Evolutionary conservation across 2,888 invertebrate species (phyloP).

Genomic region (Gasteruption jaculator): DNA sequence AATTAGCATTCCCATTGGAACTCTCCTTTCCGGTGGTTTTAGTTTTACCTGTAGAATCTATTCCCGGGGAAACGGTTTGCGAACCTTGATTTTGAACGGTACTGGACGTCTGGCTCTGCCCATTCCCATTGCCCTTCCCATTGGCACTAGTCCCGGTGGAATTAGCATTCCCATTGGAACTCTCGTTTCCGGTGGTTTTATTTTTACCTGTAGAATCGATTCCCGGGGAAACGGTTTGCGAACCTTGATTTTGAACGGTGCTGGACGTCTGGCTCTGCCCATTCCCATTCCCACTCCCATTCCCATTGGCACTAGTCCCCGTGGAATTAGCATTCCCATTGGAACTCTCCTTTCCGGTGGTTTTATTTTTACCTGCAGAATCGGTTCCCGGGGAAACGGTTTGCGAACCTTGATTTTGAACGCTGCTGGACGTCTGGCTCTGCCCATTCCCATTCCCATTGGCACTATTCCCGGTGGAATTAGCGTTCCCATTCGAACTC

Average conservation of each 20-base stretch:
- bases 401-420: not conserved
- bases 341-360: not conserved
- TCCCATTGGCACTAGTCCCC: conserved; percentile 10
- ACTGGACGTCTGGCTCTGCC: not conserved
- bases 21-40: too few species aligned
- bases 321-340: conserved; percentile 10
- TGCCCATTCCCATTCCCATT: conserved; percentile 14
- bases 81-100: not conserved
- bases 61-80: not conserved
- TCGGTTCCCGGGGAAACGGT: too few species aligned
- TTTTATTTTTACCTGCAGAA: not conserved
- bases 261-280: too few species aligned
- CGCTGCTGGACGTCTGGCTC: conserved; percentile 7
- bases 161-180: too few species aligned
- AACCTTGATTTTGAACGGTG: too few species aligned
- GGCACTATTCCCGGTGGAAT: conserved; percentile 12
- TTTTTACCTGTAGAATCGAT: too few species aligned
- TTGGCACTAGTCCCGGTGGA: too few species aligned
- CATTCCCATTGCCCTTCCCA: not conserved
- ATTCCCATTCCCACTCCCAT: conserved; percentile 3
- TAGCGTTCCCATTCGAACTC: conserved; percentile 16
- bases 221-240: too few species aligned
- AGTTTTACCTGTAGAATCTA: too few species aligned
- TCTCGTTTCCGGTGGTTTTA: too few species aligned
- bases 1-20: conserved; percentile 11